Evolutionary conservation across 2,888 invertebrate species (phyloP).

Genomic region (Conchocele bisecta): DNA sequence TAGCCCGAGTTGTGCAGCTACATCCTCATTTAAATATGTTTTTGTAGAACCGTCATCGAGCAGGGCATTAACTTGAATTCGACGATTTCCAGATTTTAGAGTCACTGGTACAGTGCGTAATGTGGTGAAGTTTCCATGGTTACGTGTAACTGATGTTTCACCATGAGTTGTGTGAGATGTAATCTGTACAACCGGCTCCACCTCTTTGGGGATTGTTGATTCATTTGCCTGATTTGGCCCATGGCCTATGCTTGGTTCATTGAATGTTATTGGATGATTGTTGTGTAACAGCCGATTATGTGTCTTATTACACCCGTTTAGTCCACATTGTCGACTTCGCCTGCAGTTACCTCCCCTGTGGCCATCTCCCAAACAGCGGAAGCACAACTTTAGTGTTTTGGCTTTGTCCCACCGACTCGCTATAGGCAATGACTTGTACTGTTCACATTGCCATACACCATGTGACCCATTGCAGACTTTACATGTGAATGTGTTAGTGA

Average conservation of each 20-base stretch:
- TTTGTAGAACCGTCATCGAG: conserved; percentile 50
- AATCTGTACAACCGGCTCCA: too few relatives aligned
- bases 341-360: conserved; percentile 10
- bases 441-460: conserved; percentile 21
- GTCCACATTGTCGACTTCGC: conserved; percentile 12
- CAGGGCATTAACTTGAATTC: conserved; percentile 41
- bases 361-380: conserved; percentile 17
- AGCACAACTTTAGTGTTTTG: conserved; percentile 14
- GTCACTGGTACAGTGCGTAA: conserved; percentile 48
- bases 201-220: too few relatives aligned
- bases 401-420: neutral
- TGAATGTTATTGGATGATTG: neutral
- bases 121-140: conserved; percentile 12
- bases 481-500: neutral
- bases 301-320: conserved; percentile 6
- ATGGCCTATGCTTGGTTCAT: conserved; percentile 2
- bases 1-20: conserved; percentile 33
- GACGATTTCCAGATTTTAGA: conserved; percentile 11
- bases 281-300: conserved; percentile 22
- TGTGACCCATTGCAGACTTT: conserved; percentile 6
- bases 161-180: too few relatives aligned
- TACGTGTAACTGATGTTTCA: too few relatives aligned
- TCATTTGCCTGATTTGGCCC: too few relatives aligned
- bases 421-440: conserved; percentile 14
- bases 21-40: conserved; percentile 38